These are phyloP conservation scores for Phymorhynchus buccinoides DNA, from an alignment of 1,140 invertebrate species.

Conservation along the genomic window DNA sequence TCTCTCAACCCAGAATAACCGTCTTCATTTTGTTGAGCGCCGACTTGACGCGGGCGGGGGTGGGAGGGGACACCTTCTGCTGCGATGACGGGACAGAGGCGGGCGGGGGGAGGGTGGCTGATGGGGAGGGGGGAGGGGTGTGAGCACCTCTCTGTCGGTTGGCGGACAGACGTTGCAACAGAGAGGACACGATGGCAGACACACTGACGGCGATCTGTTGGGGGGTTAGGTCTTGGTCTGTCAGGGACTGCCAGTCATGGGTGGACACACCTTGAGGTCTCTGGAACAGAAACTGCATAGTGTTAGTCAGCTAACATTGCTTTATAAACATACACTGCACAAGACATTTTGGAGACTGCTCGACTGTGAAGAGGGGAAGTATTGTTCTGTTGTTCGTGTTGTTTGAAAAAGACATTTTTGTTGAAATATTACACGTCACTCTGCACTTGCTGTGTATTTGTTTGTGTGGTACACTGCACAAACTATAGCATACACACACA, in stretches of 20 bases:
- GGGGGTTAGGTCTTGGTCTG: slow-evolving; percentile 52
- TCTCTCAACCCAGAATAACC: not conserved
- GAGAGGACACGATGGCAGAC: slow-evolving; percentile 57
- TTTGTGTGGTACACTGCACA: no score
- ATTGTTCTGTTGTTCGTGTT: no score
- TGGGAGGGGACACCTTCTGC: not conserved
- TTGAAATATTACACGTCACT: no score
- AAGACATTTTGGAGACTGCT: no score
- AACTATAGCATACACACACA: no score
- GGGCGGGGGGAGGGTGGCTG: not conserved
- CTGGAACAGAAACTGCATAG: slow-evolving; percentile 49
- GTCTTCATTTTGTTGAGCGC: slow-evolving; percentile 4
- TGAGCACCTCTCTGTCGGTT: not conserved
- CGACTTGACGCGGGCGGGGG: not conserved
- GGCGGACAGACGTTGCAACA: slow-evolving; percentile 23
- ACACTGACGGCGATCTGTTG: slow-evolving; percentile 65
- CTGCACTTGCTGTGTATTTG: no score
- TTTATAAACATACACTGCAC: no score
- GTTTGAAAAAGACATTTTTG: no score
- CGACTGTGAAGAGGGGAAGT: no score
- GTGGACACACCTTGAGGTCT: slow-evolving; percentile 65
- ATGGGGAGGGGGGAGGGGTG: not conserved
- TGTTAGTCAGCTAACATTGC: no score
- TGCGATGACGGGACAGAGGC: not conserved
- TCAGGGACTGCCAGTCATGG: slow-evolving; percentile 64